Percentiles rank a stretch among this genome's conserved stretches.
phyloP scores from a whole-genome alignment of 2,113 vertebrate genomes.

The Mustela lutreola region DNA sequence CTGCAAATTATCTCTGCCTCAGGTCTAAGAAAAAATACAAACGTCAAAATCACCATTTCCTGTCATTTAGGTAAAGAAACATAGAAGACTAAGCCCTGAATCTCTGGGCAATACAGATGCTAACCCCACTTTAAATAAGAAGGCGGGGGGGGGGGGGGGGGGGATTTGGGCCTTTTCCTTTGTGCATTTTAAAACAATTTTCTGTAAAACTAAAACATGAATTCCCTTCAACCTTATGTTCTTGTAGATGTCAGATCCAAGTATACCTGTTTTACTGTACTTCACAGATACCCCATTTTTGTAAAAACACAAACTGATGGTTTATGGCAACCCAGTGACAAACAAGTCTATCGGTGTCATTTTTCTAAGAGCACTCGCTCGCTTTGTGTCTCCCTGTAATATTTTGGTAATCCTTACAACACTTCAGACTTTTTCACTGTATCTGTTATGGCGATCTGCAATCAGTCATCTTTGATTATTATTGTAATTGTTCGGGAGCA shows the following conservation, averaged over 20 bases:
- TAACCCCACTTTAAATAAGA: constrained; percentile 13
- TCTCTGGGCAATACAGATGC: background rate
- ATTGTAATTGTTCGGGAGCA: background rate
- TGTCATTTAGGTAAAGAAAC: constrained; percentile 33
- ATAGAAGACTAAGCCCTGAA: background rate
- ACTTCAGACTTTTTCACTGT: background rate
- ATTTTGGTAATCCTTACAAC: background rate
- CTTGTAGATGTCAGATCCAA: background rate
- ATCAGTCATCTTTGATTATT: background rate
- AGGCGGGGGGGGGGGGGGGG: background rate
- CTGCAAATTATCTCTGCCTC: constrained; percentile 6
- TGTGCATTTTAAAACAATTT: background rate
- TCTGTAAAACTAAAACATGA: background rate
- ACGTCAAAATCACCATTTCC: background rate
- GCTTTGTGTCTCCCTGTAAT: background rate
- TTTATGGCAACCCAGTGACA: background rate
- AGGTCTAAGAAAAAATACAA: background rate
- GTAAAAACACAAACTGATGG: background rate
- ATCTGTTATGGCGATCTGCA: background rate
- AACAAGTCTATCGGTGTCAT: background rate
- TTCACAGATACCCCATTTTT: background rate
- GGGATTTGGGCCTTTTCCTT: background rate
- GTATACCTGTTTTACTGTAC: background rate
- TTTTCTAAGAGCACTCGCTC: background rate
- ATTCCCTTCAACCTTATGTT: background rate